phyloP scores from a whole-genome alignment of 2,113 vertebrate species.

The Apteryx mantelli region DNA sequence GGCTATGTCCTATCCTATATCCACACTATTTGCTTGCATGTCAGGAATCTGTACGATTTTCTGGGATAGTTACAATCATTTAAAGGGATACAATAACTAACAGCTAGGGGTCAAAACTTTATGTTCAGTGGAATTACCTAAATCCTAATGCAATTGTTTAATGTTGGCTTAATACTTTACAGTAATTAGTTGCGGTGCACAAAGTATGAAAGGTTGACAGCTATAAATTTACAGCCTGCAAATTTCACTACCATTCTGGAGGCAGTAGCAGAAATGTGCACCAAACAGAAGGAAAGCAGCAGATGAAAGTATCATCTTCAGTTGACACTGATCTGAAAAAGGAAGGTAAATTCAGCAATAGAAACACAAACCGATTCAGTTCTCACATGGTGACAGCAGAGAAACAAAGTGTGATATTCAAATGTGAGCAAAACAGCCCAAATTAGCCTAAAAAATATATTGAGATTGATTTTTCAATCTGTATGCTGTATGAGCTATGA shows the following conservation, averaged over 20 bases:
- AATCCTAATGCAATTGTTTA: not conserved
- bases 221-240: rapidly evolving
- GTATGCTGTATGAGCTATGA: not conserved
- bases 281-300: not conserved
- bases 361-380: rapidly evolving
- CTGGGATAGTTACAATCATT: not conserved
- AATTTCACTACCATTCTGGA: not conserved
- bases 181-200: not conserved
- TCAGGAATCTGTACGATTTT: not conserved
- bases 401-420: not conserved
- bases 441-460: not conserved
- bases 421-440: not conserved
- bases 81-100: not conserved
- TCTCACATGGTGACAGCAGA: not conserved
- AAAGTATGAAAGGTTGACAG: not conserved
- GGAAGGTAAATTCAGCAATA: not conserved
- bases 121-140: not conserved
- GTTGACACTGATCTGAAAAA: not conserved
- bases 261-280: not conserved
- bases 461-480: not conserved
- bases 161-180: not conserved
- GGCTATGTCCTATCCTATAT: not conserved
- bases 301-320: not conserved
- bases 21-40: too few relatives aligned
- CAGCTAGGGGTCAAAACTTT: not conserved